A percentile compares a stretch with the other conserved stretches of the same genome.
phyloP scores from a whole-genome alignment of 2,888 invertebrate species.

The Matsumyia berberina region DNA sequence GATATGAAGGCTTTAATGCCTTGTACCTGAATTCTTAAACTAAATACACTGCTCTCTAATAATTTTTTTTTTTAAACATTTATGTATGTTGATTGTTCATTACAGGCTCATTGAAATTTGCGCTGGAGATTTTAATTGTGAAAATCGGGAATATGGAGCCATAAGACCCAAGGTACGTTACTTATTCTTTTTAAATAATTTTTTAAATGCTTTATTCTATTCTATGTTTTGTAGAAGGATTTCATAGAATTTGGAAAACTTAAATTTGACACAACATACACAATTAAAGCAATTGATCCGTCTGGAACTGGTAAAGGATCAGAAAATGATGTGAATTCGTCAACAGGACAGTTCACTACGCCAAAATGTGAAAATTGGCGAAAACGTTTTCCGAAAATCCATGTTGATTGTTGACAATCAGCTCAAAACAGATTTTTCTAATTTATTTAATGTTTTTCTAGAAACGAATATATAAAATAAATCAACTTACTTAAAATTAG shows the following conservation, averaged over 20 bases:
- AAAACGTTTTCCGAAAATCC: constrained; percentile 82
- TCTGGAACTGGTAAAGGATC: constrained; percentile 32
- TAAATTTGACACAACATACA: constrained; percentile 83
- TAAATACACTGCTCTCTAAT: background rate
- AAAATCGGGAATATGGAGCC: constrained; percentile 82
- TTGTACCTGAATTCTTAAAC: no score
- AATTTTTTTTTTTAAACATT: background rate
- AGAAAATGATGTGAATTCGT: constrained; percentile 54
- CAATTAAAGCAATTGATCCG: constrained; percentile 79
- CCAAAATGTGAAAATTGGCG: constrained; percentile 83
- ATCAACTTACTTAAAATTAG: constrained; percentile 60
- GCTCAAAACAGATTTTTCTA: constrained; percentile 67
- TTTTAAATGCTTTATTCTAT: background rate
- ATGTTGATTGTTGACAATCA: constrained; percentile 81
- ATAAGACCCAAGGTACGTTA: constrained; percentile 82
- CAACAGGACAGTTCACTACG: constrained; percentile 79
- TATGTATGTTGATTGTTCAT: no score
- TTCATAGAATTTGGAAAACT: constrained; percentile 83
- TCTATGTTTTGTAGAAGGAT: constrained; percentile 80
- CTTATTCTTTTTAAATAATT: background rate
- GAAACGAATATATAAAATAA: constrained; percentile 16
- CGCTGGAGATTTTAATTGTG: constrained; percentile 82
- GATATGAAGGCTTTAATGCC: no score
- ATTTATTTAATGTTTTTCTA: constrained; percentile 40
- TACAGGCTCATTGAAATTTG: constrained; percentile 83